Percentiles rank a stretch among this genome's conserved stretches.
Conservation (phyloP, 1,140 invertebrate genomes). For the Carcinoscorpius rotundicauda region DNA sequence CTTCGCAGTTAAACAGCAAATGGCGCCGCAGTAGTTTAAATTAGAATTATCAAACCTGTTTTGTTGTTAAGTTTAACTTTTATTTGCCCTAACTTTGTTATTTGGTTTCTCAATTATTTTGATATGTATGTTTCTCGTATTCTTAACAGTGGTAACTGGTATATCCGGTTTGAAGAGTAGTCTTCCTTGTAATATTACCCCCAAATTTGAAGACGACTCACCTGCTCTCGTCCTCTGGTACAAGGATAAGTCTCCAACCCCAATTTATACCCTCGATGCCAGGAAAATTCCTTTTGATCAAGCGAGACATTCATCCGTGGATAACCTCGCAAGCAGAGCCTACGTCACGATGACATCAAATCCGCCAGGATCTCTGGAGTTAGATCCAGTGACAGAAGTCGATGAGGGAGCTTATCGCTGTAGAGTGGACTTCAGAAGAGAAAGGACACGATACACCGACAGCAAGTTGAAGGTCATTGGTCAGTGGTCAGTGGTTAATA, state of each 20-base stretch:
- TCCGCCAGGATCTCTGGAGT: conserved; percentile 14
- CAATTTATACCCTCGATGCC: conserved; percentile 26
- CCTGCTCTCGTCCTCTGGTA: conserved; percentile 88
- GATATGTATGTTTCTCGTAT: too few species aligned
- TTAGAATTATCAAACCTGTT: too few species aligned
- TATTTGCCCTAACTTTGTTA: too few species aligned
- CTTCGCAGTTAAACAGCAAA: too few species aligned
- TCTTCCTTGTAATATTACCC: conserved; percentile 70
- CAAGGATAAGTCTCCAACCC: conserved; percentile 50
- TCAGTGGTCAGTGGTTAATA: conserved; percentile 38
- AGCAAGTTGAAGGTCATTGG: conserved; percentile 75
- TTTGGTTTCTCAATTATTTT: too few species aligned
- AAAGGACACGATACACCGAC: conserved; percentile 70
- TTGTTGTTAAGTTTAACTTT: too few species aligned
- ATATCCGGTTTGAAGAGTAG: conserved; percentile 37
- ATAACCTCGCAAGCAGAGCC: conserved; percentile 13
- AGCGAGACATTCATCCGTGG: conserved; percentile 16
- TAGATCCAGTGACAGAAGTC: conserved; percentile 29
- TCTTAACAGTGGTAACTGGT: too few species aligned
- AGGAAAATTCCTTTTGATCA: conserved; percentile 17
- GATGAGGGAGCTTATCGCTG: conserved; percentile 69
- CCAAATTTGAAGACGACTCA: conserved; percentile 55
- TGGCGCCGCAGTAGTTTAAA: too few species aligned
- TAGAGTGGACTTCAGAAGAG: conserved; percentile 71
- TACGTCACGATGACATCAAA: conserved; percentile 11